Base-by-base conservation (phyloP, 2,888 invertebrate genomes). In the Eutolmus rufibarbis region DNA sequence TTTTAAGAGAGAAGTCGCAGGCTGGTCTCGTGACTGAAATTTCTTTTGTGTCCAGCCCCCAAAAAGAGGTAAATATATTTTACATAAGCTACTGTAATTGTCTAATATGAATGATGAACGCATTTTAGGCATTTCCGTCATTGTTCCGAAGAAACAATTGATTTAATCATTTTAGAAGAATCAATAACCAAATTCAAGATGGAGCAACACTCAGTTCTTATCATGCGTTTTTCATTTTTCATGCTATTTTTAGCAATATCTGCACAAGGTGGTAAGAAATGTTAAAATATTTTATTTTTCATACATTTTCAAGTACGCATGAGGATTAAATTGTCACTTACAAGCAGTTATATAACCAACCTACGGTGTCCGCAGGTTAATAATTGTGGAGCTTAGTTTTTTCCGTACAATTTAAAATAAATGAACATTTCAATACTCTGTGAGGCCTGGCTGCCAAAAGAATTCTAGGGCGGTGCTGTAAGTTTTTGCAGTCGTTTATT, bases 161-260 rank as follows among this genome's bases (percentile, higher is more conserved):
- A 66, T 66, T 66, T 66, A 66, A 28, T 66, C 7, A 66, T 76
- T 76, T 76, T n/a, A 37, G 34, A 76, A 76, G 76, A 76, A 76
- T 76, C 76, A 76, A 76, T 76, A 76, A n/a, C 66, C 66, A 66
- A 78, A 88, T 46, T 85, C 86, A 88, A 88, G 85, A 88, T 87
- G 88, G 87, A 88, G 88, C 88, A 74, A 87, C 87, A 78, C 43
- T 76, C 77, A 87, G 87, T 85, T 88, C 86, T 88, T 51, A 28
- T 87, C 88, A 87, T 74, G 87, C 88, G 85, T 88, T 87, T 87
- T 84, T 89, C 88, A 86, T 87, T 87, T 87, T 86, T 88, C 78
- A 56, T 89, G 89, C 88, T 89, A 89, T 89, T 89, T 89, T 88
- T 89, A 89, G 88, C 88, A 76, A 77, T 87, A 87, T 88, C 87